Base-by-base conservation (phyloP, 2,113 vertebrate species). In the Gallinago media region DNA sequence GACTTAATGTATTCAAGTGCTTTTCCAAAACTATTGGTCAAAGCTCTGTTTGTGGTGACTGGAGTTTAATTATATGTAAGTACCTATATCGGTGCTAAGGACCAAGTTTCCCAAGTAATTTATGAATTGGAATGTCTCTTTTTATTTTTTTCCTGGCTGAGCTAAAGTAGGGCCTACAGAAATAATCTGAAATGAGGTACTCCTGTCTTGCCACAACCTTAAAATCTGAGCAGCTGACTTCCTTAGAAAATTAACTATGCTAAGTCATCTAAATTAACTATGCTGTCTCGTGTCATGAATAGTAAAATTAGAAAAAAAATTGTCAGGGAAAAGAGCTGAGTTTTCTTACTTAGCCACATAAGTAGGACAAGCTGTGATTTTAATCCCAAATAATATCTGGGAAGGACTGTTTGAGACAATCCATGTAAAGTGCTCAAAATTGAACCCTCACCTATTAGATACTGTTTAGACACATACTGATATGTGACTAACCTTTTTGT, bases 381-480 rank as follows among this genome's bases (percentile, higher is more conserved):
- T 40, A 58, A 44, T 54, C 8, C 9, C 25, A 46, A 46, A 18
- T 40, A 36, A 54, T 9, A 44, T 27, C 19, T 3, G 0, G 13
- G 32, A 77, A 17, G 7, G 16, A 9, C 21, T 5, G 1, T 65
- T 81, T 62, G 52, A 21, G 0, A 3, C 13, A 15, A 18, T 84
- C 8, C 5, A 7, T 3, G 3, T 36, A 1, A 54, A 62, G 12
- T 42, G 22, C 32, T 82, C 22, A 54, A 9, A 91, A 74, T 13
- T 6, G 19, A 34, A 46, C 2, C 3, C 5, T 2, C 8, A 18
- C 4, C 3, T 19, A 3, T 44, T 22, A 34, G 12, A 9, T 36
- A 14, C 14, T 11, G 2, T 22, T 85, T 26, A 46, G 25, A 62
- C 8, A 2, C 54, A 12, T 2, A 9, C 47, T 58, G 17, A 59